These are phyloP conservation scores for Ennomos fuscantarius DNA, from an alignment of 2,888 invertebrate genomes.

Conservation along the genomic window DNA sequence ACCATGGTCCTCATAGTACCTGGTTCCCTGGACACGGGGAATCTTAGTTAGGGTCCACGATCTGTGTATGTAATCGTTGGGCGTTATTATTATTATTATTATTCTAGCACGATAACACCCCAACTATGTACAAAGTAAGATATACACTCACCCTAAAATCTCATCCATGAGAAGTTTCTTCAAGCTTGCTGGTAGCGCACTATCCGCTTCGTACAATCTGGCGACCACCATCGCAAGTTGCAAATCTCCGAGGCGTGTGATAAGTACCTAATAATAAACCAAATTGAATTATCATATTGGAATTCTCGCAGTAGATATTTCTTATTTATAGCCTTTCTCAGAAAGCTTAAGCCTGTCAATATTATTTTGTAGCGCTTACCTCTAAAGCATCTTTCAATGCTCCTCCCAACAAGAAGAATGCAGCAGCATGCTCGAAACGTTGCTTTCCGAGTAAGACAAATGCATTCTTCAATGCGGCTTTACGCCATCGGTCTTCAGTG, in stretches of 20 bases:
- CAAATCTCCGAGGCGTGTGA: conserved; percentile 96
- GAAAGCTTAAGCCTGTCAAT: no score
- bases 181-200: conserved; percentile 88
- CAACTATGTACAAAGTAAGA: background rate
- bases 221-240: conserved; percentile 98
- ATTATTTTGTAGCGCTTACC: conserved; percentile 85
- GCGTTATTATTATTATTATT: no score
- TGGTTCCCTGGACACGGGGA: no score
- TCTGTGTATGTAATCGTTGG: no score
- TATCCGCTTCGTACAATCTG: conserved; percentile 95
- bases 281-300: no score
- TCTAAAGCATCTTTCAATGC: conserved; percentile 98
- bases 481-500: conserved; percentile 96
- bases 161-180: conserved; percentile 92
- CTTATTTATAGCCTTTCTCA: no score
- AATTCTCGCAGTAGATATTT: no score
- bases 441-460: conserved; percentile 98
- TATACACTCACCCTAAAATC: conserved; percentile 86
- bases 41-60: no score
- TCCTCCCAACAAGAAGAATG: conserved; percentile 98
- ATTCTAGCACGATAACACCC: conserved; percentile 33
- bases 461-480: conserved; percentile 99
- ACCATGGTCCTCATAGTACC: no score
- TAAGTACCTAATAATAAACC: conserved; percentile 86
- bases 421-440: conserved; percentile 98